phyloP scores from a whole-genome alignment of 2,797 vertebrate genomes.

The Cyprinella venusta region DNA sequence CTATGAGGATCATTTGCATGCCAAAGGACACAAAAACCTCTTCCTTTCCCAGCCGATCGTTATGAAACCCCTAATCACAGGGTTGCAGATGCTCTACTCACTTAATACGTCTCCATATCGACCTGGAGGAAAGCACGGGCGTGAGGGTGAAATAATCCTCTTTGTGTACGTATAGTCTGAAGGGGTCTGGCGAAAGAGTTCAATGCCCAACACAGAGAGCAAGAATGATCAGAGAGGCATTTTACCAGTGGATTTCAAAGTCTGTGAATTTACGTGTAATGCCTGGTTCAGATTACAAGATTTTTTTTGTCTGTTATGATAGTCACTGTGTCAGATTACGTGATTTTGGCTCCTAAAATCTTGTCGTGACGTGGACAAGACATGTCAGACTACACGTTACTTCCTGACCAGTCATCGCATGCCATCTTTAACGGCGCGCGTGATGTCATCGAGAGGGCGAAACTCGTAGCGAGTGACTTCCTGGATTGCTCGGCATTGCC shows the following conservation, averaged over 20 bases:
- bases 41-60: slow-evolving; percentile 39
- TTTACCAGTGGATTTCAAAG: not conserved
- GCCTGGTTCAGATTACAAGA: no score
- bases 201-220: slow-evolving; percentile 28
- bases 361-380: no score
- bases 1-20: slow-evolving; percentile 53
- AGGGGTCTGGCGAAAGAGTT: slow-evolving; percentile 26
- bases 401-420: no score
- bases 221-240: slow-evolving; percentile 13
- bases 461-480: no score
- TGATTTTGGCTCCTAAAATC: no score
- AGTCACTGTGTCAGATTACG: no score
- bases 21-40: slow-evolving; percentile 17
- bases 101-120: slow-evolving; percentile 34
- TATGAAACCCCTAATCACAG: slow-evolving; percentile 61
- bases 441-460: no score
- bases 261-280: not conserved
- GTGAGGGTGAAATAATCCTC: slow-evolving; percentile 45
- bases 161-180: slow-evolving; percentile 33
- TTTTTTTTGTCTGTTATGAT: no score
- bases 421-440: no score
- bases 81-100: slow-evolving; percentile 44
- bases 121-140: slow-evolving; percentile 30
- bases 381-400: no score
- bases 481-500: no score